Evolutionary conservation across 2,888 invertebrate species (phyloP).

Genomic region (Diarsia brunnea): DNA sequence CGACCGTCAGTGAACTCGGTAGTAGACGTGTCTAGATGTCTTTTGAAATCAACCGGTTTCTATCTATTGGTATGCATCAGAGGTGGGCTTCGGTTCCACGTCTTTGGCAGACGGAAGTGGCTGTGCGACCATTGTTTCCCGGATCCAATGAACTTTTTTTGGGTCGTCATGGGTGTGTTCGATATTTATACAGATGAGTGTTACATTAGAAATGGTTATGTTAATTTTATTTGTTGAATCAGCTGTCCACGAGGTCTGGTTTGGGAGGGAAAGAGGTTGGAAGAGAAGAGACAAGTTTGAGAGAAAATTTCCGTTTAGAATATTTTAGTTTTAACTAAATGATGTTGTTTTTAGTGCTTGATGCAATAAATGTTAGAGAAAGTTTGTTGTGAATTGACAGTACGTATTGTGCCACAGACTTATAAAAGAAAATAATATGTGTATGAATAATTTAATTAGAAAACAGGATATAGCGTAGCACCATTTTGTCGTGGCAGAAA

Average conservation of each 20-base stretch:
- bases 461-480: slow-evolving; percentile 14
- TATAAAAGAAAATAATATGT: slow-evolving; percentile 15
- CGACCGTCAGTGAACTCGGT: background rate
- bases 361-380: slow-evolving; percentile 45
- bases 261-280: slow-evolving; percentile 35
- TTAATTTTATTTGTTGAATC: slow-evolving; percentile 63
- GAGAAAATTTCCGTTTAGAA: slow-evolving; percentile 43
- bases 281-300: slow-evolving; percentile 7
- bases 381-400: slow-evolving; percentile 43
- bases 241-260: slow-evolving; percentile 58
- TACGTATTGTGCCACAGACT: background rate
- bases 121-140: slow-evolving; percentile 80
- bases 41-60: slow-evolving; percentile 69
- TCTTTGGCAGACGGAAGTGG: slow-evolving; percentile 82
- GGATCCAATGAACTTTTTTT: slow-evolving; percentile 86
- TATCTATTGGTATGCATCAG: slow-evolving; percentile 80
- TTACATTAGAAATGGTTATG: slow-evolving; percentile 60
- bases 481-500: background rate
- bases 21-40: slow-evolving; percentile 25
- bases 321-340: slow-evolving; percentile 42
- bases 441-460: slow-evolving; percentile 9
- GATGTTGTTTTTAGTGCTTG: slow-evolving; percentile 24
- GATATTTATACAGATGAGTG: slow-evolving; percentile 58
- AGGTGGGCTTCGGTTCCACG: slow-evolving; percentile 73
- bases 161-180: slow-evolving; percentile 74